These are phyloP conservation scores for Gallinago paraguaiae DNA, from an alignment of 2,113 vertebrate genomes.

Conservation along the genomic window DNA sequence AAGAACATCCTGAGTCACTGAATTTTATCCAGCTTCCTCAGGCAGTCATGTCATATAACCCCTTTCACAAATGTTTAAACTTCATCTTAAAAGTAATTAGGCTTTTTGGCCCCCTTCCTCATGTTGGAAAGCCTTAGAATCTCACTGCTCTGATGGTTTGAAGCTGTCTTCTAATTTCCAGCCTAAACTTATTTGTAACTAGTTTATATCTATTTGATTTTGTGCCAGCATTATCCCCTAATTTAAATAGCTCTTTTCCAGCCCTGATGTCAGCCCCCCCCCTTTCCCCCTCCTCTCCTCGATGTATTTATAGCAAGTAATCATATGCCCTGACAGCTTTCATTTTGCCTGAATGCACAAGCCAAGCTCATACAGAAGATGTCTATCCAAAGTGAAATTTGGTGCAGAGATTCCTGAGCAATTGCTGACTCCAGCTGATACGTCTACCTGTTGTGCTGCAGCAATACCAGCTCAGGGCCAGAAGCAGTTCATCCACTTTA, in stretches of 20 bases:
- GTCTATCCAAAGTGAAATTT: conserved; percentile 25
- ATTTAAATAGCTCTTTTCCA: conserved; percentile 12
- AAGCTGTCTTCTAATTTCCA: conserved; percentile 14
- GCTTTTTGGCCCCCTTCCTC: background rate
- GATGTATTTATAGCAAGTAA: conserved; percentile 50
- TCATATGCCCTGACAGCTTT: conserved; percentile 56
- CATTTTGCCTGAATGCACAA: conserved; percentile 52
- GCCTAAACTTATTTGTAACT: background rate
- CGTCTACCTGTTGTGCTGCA: conserved; percentile 51
- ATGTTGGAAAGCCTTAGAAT: background rate
- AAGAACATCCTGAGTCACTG: background rate
- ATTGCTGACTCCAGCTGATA: conserved; percentile 43
- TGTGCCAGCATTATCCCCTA: background rate
- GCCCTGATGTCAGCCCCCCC: background rate
- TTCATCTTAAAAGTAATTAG: background rate
- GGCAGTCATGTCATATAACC: background rate
- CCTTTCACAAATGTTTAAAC: background rate
- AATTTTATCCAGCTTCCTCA: background rate
- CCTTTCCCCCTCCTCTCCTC: background rate
- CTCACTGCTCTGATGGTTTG: background rate
- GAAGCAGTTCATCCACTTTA: conserved; percentile 47
- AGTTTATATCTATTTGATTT: conserved; percentile 16
- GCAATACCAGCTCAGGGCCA: conserved; percentile 42
- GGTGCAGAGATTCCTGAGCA: conserved; percentile 42
- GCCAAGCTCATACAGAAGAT: background rate